These are phyloP conservation scores for Aurelia sp. DNA, from an alignment of 30 jellyfish, hydroid and myxozoan species.

Conservation along the genomic window DNA sequence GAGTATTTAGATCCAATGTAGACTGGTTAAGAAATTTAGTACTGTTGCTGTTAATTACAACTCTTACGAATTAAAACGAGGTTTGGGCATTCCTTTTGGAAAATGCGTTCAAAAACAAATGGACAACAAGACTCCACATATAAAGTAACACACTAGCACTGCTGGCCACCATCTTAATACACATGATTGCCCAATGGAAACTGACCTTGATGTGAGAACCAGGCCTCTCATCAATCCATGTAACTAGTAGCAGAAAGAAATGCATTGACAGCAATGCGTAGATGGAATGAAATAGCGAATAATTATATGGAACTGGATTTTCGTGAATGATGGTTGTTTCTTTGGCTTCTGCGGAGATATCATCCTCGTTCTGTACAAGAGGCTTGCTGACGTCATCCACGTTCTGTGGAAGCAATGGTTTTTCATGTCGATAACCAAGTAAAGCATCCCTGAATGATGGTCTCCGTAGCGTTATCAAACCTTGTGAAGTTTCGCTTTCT, in stretches of 20 bases:
- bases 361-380: not conserved
- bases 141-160: conserved; percentile 75
- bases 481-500: not conserved
- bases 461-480: not conserved
- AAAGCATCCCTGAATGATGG: conserved; percentile 16
- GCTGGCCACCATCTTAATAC: conserved; percentile 87
- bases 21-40: too few species aligned
- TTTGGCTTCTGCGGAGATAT: not conserved
- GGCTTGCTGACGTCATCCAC: not conserved
- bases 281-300: conserved; percentile 36
- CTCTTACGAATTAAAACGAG: too few species aligned
- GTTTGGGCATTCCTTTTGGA: not conserved
- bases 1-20: too few species aligned
- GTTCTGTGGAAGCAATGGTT: not conserved
- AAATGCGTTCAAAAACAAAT: conserved; percentile 23
- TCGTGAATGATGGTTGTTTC: not conserved
- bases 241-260: conserved; percentile 67
- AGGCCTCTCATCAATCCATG: conserved; percentile 94
- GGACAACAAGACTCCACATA: conserved; percentile 80
- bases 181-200: conserved; percentile 95
- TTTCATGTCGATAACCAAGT: conserved; percentile 19
- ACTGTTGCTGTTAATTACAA: too few species aligned
- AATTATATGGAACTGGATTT: conserved; percentile 27
- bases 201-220: conserved; percentile 84
- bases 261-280: conserved; percentile 57